Percentiles rank a stretch among this genome's conserved stretches.
phyloP scores from a whole-genome alignment of 2,113 vertebrate genomes.

The Ptilonorhynchus violaceus region DNA sequence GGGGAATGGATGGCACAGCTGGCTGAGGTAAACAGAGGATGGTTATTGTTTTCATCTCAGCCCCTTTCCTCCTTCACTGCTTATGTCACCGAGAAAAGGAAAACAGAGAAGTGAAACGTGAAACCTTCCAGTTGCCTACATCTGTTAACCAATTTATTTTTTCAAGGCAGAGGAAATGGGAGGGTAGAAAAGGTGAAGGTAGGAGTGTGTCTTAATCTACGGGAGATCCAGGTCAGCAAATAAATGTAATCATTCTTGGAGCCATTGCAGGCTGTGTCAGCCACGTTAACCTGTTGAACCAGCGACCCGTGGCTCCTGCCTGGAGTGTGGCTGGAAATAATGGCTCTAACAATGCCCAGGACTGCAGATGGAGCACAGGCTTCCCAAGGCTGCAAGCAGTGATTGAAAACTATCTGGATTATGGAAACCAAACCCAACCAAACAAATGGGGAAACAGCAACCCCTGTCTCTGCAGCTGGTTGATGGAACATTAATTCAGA shows the following conservation, averaged over 20 bases:
- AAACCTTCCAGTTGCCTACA: not conserved
- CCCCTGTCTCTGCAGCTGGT: not conserved
- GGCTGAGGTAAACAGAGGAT: not conserved
- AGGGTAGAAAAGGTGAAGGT: slow-evolving; percentile 24
- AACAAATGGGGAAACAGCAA: not conserved
- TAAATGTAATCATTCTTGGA: slow-evolving; percentile 10
- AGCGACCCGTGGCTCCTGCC: not conserved
- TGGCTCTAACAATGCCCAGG: not conserved
- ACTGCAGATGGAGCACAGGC: not conserved
- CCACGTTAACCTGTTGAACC: slow-evolving; percentile 5
- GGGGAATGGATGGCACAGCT: not conserved
- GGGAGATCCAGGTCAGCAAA: slow-evolving; percentile 24
- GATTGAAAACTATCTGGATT: not conserved
- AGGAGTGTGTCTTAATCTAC: slow-evolving; percentile 12
- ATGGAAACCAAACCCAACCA: not conserved
- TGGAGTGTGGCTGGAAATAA: not conserved
- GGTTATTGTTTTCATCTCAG: not conserved
- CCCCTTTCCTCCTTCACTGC: not conserved
- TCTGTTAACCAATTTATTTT: slow-evolving; percentile 24
- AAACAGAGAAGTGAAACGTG: slow-evolving; percentile 3
- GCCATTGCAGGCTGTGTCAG: not conserved
- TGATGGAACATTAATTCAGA: slow-evolving; percentile 9
- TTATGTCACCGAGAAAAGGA: not conserved
- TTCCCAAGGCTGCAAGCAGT: not conserved
- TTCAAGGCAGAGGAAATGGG: slow-evolving; percentile 19